These are phyloP conservation scores for Grapholita molesta DNA, from an alignment of 1,140 invertebrate species.

Conservation along the genomic window DNA sequence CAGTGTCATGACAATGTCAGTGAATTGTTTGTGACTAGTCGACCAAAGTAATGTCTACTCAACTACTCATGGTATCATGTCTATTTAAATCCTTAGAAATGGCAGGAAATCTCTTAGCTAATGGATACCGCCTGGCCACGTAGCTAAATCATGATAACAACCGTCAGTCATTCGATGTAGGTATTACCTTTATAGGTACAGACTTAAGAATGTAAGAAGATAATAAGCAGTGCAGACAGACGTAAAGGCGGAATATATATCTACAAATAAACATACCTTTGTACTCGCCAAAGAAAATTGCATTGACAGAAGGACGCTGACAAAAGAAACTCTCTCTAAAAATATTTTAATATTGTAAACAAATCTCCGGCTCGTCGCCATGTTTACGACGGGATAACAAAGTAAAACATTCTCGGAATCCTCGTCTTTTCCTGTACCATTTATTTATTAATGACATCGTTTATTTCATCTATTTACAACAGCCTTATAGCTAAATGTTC, in stretches of 20 bases:
- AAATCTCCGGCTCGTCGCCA: background rate
- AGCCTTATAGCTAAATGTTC: background rate
- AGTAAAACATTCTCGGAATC: background rate
- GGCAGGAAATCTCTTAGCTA: no score
- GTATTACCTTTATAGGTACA: no score
- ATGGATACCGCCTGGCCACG: no score
- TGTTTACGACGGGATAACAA: background rate
- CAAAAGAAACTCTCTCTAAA: conserved; percentile 6
- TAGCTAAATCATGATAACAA: no score
- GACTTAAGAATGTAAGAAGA: no score
- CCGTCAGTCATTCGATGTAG: no score
- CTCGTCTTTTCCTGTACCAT: background rate
- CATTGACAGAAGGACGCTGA: background rate
- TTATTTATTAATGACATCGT: background rate
- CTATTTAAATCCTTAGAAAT: no score
- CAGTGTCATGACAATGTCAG: no score
- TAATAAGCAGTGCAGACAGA: background rate
- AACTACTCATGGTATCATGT: no score
- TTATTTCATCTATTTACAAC: background rate
- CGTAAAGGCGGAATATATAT: background rate
- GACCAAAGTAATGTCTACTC: no score
- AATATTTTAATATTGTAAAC: conserved; percentile 18
- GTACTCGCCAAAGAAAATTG: background rate
- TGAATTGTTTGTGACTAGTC: no score
- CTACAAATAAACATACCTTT: background rate